Base-by-base conservation (phyloP, 2,888 invertebrate species). In the Drosophila quinaria region DNA sequence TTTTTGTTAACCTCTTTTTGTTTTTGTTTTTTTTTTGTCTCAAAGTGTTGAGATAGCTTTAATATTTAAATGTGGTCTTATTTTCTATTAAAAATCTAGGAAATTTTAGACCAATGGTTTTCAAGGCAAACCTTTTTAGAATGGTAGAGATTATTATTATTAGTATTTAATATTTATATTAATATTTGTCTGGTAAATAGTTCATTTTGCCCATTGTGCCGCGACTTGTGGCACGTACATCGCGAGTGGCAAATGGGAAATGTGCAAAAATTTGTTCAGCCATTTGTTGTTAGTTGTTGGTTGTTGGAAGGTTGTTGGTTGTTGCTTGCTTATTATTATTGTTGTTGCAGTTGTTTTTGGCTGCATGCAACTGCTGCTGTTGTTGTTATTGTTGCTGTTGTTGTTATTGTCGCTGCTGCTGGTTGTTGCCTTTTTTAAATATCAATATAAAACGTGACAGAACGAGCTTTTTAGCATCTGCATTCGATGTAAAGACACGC, bases 371-470 rank as follows among this genome's bases (percentile, higher is more conserved):
- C 25, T 25, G 65, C 65, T 67, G 44, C 56, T 64, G 47, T 37
- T 60, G 58, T 61, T 60, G 39, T 47, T 51, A 37, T 13, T 9
- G n/a, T 29, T 29, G 17, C 58, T 31, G 58, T 55, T 67, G 49
- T 49, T 64, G 31, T 31, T 31, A 25, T 25, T 33, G 58, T 59
- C 62, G 46, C 47, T 62, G 31, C 22, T 37, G 29, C 41, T 41
- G 58, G 50, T 69, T 64, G 51, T 58, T 61, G 54, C 61, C 61
- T 62, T 73, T 78, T 84, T 87, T 81, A 80, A 84, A 87, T 87
- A 85, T 87, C 78, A 84, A 84, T 84, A 80, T 80, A 81, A 80
- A 87, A 84, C 84, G 84, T 84, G 84, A 87, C 84, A 81, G 67
- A 68, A 67, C 54, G 55, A 51, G 62, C 61, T 66, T 74, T 78